Evolutionary conservation across 2,888 invertebrate species (phyloP).

Genomic region (Eledona agricola): DNA sequence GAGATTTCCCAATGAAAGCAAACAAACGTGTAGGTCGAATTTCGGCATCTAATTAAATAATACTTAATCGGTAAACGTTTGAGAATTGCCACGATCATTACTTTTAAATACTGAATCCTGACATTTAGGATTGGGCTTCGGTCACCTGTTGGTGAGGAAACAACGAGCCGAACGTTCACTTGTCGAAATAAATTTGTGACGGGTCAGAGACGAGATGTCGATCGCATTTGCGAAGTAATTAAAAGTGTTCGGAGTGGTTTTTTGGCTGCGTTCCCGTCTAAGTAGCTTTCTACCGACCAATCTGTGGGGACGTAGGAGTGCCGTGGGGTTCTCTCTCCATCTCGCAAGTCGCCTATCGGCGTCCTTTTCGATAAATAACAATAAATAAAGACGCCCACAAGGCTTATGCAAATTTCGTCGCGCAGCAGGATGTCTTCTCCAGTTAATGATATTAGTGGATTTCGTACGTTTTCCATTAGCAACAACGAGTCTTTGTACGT

Average conservation of each 20-base stretch:
- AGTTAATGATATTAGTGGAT: conserved; percentile 33
- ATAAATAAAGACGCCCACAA: conserved; percentile 42
- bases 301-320: conserved; percentile 39
- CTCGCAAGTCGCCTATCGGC: conserved; percentile 10
- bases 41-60: conserved; percentile 9
- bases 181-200: conserved; percentile 26
- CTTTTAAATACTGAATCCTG: conserved; percentile 17
- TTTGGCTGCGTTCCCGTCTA: conserved; percentile 8
- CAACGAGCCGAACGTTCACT: conserved; percentile 12
- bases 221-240: no score
- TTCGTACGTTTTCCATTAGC: conserved; percentile 16
- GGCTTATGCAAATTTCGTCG: conserved; percentile 42
- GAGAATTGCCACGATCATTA: conserved; percentile 13
- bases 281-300: conserved; percentile 26
- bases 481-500: conserved; percentile 1
- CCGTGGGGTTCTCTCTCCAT: conserved; percentile 27
- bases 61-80: conserved; percentile 3
- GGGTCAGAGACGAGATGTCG: conserved; percentile 23
- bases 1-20: conserved; percentile 8
- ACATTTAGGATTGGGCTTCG: conserved; percentile 21
- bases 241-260: conserved; percentile 3
- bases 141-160: conserved; percentile 22
- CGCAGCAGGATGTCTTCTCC: conserved; percentile 33
- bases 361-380: conserved; percentile 39
- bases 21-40: conserved; percentile 12